Percentiles rank a stretch among this genome's conserved stretches.
phyloP scores from a whole-genome alignment of 1,140 invertebrate genomes.

The Drosophila grimshawi region DNA sequence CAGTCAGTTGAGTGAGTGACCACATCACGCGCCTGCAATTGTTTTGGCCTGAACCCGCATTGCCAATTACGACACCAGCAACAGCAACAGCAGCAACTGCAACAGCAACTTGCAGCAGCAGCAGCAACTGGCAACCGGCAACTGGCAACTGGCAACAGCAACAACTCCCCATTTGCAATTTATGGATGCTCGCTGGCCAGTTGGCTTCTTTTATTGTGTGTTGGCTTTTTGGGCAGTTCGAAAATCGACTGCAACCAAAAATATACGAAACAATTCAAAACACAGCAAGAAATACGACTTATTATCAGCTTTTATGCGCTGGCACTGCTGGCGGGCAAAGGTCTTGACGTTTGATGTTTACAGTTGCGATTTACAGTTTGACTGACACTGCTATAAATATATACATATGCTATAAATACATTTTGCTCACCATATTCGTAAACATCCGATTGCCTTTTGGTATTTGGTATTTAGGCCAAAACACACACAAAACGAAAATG shows the following conservation, averaged over 20 bases:
- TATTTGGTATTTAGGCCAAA: not conserved
- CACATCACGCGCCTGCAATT: constrained; percentile 75
- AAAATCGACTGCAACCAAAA: constrained; percentile 10
- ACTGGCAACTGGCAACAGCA: constrained; percentile 31
- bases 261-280: constrained; percentile 38
- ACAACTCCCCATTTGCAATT: constrained; percentile 50
- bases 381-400: constrained; percentile 17
- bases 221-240: constrained; percentile 44
- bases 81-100: constrained; percentile 30
- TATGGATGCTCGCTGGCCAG: constrained; percentile 66
- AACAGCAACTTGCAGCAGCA: not conserved
- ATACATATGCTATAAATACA: not conserved
- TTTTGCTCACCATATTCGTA: too few species aligned
- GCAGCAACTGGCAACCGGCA: constrained; percentile 5
- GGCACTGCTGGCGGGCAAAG: constrained; percentile 54
- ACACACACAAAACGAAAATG: too few species aligned
- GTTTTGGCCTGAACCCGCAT: constrained; percentile 68
- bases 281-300: constrained; percentile 61
- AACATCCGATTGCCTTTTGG: not conserved
- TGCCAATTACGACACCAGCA: constrained; percentile 79
- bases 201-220: constrained; percentile 58
- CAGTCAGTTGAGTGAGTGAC: constrained; percentile 41
- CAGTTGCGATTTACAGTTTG: constrained; percentile 31
- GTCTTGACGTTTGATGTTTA: constrained; percentile 25
- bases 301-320: constrained; percentile 69